Base-by-base conservation (phyloP, 2,797 vertebrate genomes). In the Neosilurus mollespiculum region DNA sequence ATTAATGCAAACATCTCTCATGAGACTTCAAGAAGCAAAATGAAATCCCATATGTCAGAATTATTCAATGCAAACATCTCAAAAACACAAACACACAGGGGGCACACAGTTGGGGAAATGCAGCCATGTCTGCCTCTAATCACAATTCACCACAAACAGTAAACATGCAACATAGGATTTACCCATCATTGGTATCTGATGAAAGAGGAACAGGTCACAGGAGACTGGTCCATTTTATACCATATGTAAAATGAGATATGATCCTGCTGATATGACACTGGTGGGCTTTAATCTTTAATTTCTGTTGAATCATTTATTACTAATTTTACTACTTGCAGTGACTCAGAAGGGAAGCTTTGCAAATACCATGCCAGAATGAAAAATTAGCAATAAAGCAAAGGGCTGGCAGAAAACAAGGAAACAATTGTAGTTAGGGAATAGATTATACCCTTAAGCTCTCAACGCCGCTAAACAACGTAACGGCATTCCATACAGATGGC, bases 251-350 rank as follows among this genome's bases (percentile, higher is more conserved):
- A 81, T 54, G 72, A 85, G 24, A 18, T 53, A 77, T 69, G 37
- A 76, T 77, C 72, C n/a, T 54, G 18, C 51, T 61, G 59, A 79
- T 30, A 82, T 66, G 24, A 59, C 53, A 65, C 34, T 15, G 51
- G 62, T 78, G n/a, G 58, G 80, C 67, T 82, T 85, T 85, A 81
- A 85, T 78, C 73, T 71, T 81, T 43, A 66, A 85, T 72, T 62
- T 70, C 26, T 51, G 22, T 34, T 61, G 43, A 81, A 82, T 73
- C 20, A 73, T 79, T 85, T 64, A 71, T 70, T 72, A 82, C 66
- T 20, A 53, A 78, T 85, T 82, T 66, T 70, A 78, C 53, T 59
- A 66, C 34, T 54, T 58, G 53, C n/a, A 49, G 53, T 69, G 73
- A 77, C 49, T 82, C 58, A 26, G 16, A 69, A 12, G 56, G 49